These are phyloP conservation scores for Lepidurus arcticus DNA, from an alignment of 1,140 invertebrate genomes.

Conservation along the genomic window DNA sequence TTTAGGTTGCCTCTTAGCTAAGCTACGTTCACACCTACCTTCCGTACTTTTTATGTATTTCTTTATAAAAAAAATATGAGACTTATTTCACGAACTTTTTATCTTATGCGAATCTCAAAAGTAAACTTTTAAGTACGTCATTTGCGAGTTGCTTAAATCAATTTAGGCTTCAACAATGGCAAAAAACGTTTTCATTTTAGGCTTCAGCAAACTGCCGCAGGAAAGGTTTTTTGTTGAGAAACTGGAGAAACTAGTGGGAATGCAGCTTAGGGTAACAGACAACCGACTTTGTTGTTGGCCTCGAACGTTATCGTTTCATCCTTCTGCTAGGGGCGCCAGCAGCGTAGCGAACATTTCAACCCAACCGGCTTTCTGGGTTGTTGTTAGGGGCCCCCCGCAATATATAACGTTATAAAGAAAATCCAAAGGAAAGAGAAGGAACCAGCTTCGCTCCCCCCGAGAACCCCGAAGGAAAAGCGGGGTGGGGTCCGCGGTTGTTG, in stretches of 20 bases:
- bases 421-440: background rate
- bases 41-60: too few relatives aligned
- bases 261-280: background rate
- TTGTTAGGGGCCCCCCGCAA: constrained; percentile 11
- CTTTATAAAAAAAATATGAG: too few relatives aligned
- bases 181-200: too few relatives aligned
- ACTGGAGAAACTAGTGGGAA: background rate
- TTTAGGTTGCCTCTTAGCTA: too few relatives aligned
- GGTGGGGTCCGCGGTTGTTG: constrained; percentile 20
- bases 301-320: background rate
- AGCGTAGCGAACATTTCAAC: background rate
- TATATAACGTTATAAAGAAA: constrained; percentile 22
- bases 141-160: too few relatives aligned
- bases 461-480: constrained; percentile 2
- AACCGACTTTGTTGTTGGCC: background rate
- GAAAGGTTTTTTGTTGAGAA: too few relatives aligned
- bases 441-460: background rate
- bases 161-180: too few relatives aligned
- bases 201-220: too few relatives aligned
- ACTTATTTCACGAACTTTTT: too few relatives aligned
- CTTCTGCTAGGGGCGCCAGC: constrained; percentile 10
- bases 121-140: too few relatives aligned
- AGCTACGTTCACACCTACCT: too few relatives aligned
- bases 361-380: background rate
- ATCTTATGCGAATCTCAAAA: too few relatives aligned